Base-by-base conservation (phyloP, 2,113 vertebrate genomes). In the Mola mola region DNA sequence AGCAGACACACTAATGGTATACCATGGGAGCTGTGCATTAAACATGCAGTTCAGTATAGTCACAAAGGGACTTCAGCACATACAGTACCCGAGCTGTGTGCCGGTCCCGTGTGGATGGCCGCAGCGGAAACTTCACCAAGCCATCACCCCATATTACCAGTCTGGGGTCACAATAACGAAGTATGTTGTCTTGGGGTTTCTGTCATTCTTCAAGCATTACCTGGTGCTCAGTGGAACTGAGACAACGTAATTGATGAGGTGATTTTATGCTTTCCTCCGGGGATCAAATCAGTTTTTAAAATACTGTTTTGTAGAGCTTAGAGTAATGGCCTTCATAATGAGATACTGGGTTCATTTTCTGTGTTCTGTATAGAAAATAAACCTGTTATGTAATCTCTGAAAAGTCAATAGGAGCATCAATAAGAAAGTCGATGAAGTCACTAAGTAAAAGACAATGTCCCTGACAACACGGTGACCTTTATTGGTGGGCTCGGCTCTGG, bases 11-110 rank as follows among this genome's bases (percentile, higher is more conserved):
- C 60, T 79, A 82, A 82, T 79, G 69, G 64, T 82, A 78, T 75
- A 43, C 66, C 66, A 63, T 61, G 80, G 81, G 78, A 85, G 46
- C 55, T 49, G 58, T 55, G 65, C 78, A 76, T 80, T 81, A 72
- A 81, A 66, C 47, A 73, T 63, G 42, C 34, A 52, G 38, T 47
- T 48, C 52, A 73, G 43, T 25, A 17, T 11, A 67, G 53, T 29
- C 75, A 41, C 48, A 24, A 6, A 55, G 60, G 60, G 76, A 19
- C 51, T n/a, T n/a, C n/a, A n/a, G n/a, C n/a, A n/a, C n/a, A n/a
- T n/a, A n/a, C n/a, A n/a, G n/a, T n/a, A n/a, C n/a, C n/a, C n/a
- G n/a, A n/a, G n/a, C n/a, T n/a, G n/a, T n/a, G n/a, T n/a, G n/a
- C n/a, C n/a, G n/a, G n/a, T n/a, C n/a, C n/a, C n/a, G n/a, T n/a